Evolutionary conservation across 2,113 vertebrate species (phyloP), one percentile per base, ranked within the genome.

Genomic region (Coptodon rendalli): DNA sequence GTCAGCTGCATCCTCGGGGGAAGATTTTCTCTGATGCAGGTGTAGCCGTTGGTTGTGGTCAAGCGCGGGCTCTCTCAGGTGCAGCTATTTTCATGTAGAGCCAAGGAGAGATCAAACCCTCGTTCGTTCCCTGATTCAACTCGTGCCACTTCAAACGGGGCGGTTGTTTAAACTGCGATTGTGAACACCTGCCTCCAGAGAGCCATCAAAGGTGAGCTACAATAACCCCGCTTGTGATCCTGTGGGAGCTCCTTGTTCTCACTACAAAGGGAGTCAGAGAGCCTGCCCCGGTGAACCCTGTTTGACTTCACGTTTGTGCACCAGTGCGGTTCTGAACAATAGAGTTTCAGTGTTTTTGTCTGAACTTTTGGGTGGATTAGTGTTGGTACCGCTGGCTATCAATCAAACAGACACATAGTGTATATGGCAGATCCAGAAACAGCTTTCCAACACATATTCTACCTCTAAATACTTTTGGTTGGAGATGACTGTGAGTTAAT

Each of bases 141-240:
- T 68, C 22, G 84, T 71, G 59, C 91, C 86, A 93, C 95, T 93
- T 95, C 93, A 95, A 94, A 95, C 89, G 34, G 16, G 40, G 59
- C 29, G 10, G 7, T 2, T 89, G 84, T 91, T 93, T 76, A 86
- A 84, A 80, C 84, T 86, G 81, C 19, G 87, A 92, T 90, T 40
- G 91, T 87, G 87, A 87, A 89, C 94, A 95, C 94, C 95, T 95
- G 94, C 93, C 89, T 85, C 57, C 7, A 73, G 80, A 87, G 71
- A 66, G 34, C 61, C 82, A 83, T 93, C 91, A 92, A 89, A 95
- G 91, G 89, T 87, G 86, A 89, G 90, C 80, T 11, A 31, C 81
- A 80, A 45, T 78, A 84, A 86, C 53, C 66, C 52, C 0, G 45
- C 80, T 36, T 24, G 50, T 56, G 90, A 89, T 86, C 84, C 90